Evolutionary conservation across 2,113 vertebrate species (phyloP).

Genomic region (Phyllopteryx taeniolatus): DNA sequence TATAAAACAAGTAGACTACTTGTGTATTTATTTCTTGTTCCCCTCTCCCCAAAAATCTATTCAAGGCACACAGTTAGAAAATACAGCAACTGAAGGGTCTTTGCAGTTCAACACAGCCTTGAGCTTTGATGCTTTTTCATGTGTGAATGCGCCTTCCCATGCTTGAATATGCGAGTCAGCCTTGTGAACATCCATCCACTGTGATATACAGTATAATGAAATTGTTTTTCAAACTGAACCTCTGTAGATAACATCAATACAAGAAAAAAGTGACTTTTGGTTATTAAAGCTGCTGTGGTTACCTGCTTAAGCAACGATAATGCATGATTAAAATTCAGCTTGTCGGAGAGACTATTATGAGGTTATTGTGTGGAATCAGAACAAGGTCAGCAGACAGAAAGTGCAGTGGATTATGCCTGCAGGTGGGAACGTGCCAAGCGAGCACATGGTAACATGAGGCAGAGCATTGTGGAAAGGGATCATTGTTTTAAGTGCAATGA

Average conservation of each 20-base stretch:
- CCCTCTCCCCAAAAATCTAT: constrained; percentile 24
- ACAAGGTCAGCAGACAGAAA: constrained; percentile 29
- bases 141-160: constrained; percentile 28
- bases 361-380: constrained; percentile 55
- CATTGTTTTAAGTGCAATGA: neutral
- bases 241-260: constrained; percentile 8
- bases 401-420: constrained; percentile 42
- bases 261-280: constrained; percentile 29
- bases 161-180: constrained; percentile 28
- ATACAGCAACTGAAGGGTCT: constrained; percentile 38
- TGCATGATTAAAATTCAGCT: constrained; percentile 54
- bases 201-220: neutral
- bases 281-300: neutral
- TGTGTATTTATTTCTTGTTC: constrained; percentile 22
- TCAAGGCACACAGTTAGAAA: constrained; percentile 36
- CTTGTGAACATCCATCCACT: constrained; percentile 8
- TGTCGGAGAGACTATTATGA: constrained; percentile 16
- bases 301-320: constrained; percentile 41
- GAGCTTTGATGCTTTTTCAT: constrained; percentile 46
- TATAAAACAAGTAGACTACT: constrained; percentile 38
- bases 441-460: constrained; percentile 25
- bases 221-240: neutral
- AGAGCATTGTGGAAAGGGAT: constrained; percentile 15
- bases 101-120: constrained; percentile 32
- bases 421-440: constrained; percentile 40